Base-by-base conservation (phyloP, 2,113 vertebrate genomes). In the Synodontis membranacea region DNA sequence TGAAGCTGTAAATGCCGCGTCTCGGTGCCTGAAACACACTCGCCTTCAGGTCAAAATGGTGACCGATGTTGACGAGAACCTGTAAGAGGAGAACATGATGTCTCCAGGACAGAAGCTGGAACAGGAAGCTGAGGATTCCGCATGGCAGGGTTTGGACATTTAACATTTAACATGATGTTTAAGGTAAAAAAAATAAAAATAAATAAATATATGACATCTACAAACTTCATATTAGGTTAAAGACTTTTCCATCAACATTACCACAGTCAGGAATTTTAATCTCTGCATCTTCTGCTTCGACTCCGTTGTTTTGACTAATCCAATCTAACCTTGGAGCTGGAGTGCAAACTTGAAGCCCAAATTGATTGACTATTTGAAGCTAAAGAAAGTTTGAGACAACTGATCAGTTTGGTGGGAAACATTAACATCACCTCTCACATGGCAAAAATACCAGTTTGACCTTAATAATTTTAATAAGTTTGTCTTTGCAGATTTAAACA, bases 1-100 rank as follows among this genome's bases (percentile, higher is more conserved):
- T 97, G 95, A 97, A 97, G 93, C 96, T 97, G 93, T 97, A 97
- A 89, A 97, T 97, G 48, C 96, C 96, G 93, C 96, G 96, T 64
- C 96, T 94, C 10, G 96, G 96, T 34, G 96, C 96, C 92, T 95
- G 95, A 92, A 97, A 97, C 91, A 96, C 96, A 92, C 96, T 97
- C 91, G 96, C 95, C 90, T 95, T 94, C 68, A 96, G 95, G 88
- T 97, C 96, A 90, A 97, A 97, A 92, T 96, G 96, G 92, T 96
- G 96, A 90, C 96, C 96, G 89, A 97, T 95, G 86, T 97, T 97
- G 90, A 97, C 96, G 91, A 97, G 94, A 23, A 97, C 96, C 96
- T 97, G 93, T 19, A 94, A 90, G 25, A 60, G 72, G 37, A 58
- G 19, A 72, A 82, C 25, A 62, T 21, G 8, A 52, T 23, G 7